Percentiles rank a stretch among this genome's conserved stretches.
phyloP scores from a whole-genome alignment of 2,797 vertebrate genomes.

The Rhodeus uyekii region DNA sequence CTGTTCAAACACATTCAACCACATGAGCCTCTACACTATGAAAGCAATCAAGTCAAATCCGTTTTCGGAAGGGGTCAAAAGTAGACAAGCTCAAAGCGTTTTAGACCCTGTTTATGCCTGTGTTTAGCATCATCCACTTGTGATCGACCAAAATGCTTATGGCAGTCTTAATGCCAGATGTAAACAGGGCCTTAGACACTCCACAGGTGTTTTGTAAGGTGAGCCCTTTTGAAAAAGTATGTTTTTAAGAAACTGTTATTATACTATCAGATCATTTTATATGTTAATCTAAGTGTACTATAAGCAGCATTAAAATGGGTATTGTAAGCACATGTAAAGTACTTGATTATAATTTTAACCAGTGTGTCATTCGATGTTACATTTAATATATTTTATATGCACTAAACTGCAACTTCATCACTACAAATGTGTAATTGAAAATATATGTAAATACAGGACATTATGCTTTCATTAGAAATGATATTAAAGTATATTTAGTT shows the following conservation, averaged over 20 bases:
- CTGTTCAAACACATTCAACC: neutral
- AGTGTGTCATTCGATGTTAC: neutral
- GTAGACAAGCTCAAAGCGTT: no score
- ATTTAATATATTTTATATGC: neutral
- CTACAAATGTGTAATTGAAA: neutral
- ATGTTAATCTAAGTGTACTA: neutral
- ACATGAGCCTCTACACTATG: neutral
- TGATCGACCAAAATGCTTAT: no score
- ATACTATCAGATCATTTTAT: neutral
- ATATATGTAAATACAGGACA: neutral
- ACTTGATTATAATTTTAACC: neutral
- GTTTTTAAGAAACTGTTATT: no score
- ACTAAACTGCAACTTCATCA: neutral
- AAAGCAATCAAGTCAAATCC: neutral
- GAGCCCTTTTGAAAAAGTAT: no score
- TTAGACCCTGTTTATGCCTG: no score
- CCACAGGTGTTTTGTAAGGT: no score
- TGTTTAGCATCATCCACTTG: no score
- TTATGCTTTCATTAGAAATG: neutral
- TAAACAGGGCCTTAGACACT: no score
- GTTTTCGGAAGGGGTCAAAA: neutral
- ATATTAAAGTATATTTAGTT: neutral
- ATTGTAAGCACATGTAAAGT: neutral
- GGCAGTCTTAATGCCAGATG: no score
- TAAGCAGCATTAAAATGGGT: neutral